Conservation (phyloP, 2,888 invertebrate species). For the Lycocerus yunnanus region DNA sequence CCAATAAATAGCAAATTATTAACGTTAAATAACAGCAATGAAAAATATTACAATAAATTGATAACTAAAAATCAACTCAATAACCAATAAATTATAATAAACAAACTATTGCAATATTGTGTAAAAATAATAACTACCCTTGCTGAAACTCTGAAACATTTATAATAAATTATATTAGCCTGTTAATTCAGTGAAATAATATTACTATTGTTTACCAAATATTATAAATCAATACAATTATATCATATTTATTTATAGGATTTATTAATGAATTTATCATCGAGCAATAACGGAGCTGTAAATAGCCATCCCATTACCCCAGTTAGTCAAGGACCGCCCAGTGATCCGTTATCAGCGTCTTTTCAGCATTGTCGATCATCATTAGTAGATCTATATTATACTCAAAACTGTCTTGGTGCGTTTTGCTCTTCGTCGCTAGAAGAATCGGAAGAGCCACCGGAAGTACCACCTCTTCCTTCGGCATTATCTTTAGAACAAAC, state of each 20-base stretch:
- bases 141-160: background rate
- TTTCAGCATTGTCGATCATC: conserved; percentile 61
- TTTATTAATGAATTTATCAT: conserved; percentile 62
- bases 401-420: conserved; percentile 58
- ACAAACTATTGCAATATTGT: too few relatives aligned
- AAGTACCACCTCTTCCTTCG: conserved; percentile 52
- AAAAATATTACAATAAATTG: background rate
- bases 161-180: background rate
- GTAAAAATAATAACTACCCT: background rate
- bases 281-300: conserved; percentile 53
- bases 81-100: too few relatives aligned
- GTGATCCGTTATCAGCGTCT: conserved; percentile 51
- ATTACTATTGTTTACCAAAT: too few relatives aligned
- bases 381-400: conserved; percentile 59
- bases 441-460: conserved; percentile 45
- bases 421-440: conserved; percentile 41
- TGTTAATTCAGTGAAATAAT: too few relatives aligned
- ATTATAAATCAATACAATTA: background rate
- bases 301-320: conserved; percentile 54
- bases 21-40: background rate
- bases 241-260: conserved; percentile 53
- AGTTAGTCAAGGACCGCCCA: conserved; percentile 50
- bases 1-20: background rate
- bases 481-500: conserved; percentile 40
- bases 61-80: background rate